Percentiles rank a stretch among this genome's conserved stretches.
Conservation (phyloP, 1,140 invertebrate species). For the Cylas formicarius region DNA sequence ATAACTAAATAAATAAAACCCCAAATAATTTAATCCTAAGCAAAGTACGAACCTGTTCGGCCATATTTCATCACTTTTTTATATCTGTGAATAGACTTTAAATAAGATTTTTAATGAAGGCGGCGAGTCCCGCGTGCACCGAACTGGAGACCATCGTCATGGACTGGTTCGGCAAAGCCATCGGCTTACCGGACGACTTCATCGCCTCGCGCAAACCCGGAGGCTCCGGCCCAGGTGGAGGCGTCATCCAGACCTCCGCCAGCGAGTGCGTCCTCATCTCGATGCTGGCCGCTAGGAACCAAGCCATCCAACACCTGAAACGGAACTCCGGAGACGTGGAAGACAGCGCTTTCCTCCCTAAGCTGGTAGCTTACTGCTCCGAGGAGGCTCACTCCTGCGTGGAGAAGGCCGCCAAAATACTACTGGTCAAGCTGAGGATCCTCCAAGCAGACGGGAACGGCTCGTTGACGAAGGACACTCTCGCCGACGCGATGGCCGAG, state of each 20-base stretch:
- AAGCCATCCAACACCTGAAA: conserved; percentile 72
- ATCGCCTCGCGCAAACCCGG: conserved; percentile 65
- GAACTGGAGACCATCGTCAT: conserved; percentile 94
- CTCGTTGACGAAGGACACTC: conserved; percentile 63
- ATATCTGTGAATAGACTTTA: conserved; percentile 3
- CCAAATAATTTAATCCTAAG: no score
- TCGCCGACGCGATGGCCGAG: conserved; percentile 64
- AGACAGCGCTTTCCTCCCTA: conserved; percentile 78
- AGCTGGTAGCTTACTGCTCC: conserved; percentile 91
- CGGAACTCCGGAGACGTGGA: conserved; percentile 61
- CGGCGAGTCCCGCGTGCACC: conserved; percentile 90
- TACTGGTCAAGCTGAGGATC: conserved; percentile 79
- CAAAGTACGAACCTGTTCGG: no score
- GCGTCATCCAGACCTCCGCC: conserved; percentile 90
- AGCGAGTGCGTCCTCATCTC: conserved; percentile 89
- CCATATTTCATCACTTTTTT: no score
- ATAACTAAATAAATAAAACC: no score
- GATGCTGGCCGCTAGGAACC: conserved; percentile 81
- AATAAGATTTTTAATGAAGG: conserved; percentile 48
- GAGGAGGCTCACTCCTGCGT: conserved; percentile 95
- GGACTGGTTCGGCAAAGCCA: conserved; percentile 95
- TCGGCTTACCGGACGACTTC: conserved; percentile 83
- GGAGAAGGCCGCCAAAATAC: conserved; percentile 92
- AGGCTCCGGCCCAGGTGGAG: conserved; percentile 75
- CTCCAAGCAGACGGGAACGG: conserved; percentile 81